These are phyloP conservation scores for Myotis findleyi DNA, from an alignment of 2,797 vertebrate genomes.

Conservation along the genomic window DNA sequence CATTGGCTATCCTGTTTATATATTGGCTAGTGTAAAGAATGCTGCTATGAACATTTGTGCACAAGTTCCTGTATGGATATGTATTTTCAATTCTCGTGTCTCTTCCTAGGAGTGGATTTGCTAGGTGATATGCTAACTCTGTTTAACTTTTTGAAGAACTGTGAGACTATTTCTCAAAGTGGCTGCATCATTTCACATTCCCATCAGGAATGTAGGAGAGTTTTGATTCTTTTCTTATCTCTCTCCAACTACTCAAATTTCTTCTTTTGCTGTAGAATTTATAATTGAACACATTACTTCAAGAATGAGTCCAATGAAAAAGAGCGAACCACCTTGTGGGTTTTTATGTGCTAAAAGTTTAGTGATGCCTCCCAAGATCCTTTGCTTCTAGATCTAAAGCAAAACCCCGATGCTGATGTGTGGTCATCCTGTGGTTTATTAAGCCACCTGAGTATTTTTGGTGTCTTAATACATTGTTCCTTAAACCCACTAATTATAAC, in stretches of 20 bases:
- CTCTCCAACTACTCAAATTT: conserved; percentile 3
- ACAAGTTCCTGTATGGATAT: background rate
- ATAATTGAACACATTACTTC: background rate
- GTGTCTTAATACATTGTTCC: background rate
- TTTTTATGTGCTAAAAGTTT: background rate
- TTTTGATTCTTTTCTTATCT: conserved; percentile 13
- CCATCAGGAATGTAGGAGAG: background rate
- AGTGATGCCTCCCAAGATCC: background rate
- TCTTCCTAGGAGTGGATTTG: background rate
- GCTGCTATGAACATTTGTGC: background rate
- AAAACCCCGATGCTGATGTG: background rate
- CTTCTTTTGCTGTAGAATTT: background rate
- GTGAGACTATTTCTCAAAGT: background rate
- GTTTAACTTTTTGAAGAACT: conserved; percentile 38
- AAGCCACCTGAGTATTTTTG: background rate
- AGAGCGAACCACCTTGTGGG: background rate
- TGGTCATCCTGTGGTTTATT: background rate
- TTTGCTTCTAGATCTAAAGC: background rate
- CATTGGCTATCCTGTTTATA: background rate
- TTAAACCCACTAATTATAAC: background rate
- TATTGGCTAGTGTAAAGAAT: background rate
- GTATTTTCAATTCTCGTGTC: background rate
- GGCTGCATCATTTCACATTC: background rate
- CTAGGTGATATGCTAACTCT: background rate
- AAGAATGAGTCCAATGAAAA: background rate